Evolutionary conservation across 2,797 vertebrate genomes (phyloP).

Genomic region (Gadopsis bispinosus): DNA sequence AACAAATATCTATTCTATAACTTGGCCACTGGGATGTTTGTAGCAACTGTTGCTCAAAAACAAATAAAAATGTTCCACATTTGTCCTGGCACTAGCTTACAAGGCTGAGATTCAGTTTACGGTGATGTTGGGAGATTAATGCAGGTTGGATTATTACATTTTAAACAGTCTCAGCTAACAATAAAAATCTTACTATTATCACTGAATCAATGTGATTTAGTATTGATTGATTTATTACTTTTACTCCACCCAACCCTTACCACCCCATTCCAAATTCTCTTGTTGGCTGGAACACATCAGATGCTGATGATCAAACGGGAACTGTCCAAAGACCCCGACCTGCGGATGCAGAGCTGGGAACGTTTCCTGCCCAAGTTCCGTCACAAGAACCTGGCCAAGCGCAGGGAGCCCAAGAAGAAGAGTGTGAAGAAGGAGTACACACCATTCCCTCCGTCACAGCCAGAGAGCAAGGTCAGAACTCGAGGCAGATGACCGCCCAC

Average conservation of each 20-base stretch:
- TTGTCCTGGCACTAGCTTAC: too few species aligned
- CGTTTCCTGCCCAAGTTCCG: slow-evolving; percentile 96
- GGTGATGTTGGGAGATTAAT: too few species aligned
- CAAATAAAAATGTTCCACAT: too few species aligned
- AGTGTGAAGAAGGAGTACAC: slow-evolving; percentile 94
- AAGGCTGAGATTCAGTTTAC: not conserved
- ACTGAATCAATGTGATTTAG: not conserved
- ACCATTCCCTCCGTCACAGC: slow-evolving; percentile 94
- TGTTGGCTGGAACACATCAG: slow-evolving; percentile 63
- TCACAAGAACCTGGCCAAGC: slow-evolving; percentile 93
- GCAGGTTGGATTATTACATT: not conserved
- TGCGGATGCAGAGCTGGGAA: slow-evolving; percentile 93
- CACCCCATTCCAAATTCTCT: not conserved
- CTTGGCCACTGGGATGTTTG: not conserved
- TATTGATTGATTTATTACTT: not conserved
- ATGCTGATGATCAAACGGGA: slow-evolving; percentile 98
- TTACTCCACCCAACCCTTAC: too few species aligned
- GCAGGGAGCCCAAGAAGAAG: slow-evolving; percentile 94
- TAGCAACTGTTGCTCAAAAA: not conserved
- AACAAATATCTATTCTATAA: too few species aligned
- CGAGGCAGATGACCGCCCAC: too few species aligned
- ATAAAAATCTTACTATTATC: not conserved
- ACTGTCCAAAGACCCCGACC: slow-evolving; percentile 91
- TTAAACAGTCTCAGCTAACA: not conserved
- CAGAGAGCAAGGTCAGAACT: slow-evolving; percentile 90